Conservation (phyloP, 2,888 invertebrate genomes). For the Tortrix viridana region DNA sequence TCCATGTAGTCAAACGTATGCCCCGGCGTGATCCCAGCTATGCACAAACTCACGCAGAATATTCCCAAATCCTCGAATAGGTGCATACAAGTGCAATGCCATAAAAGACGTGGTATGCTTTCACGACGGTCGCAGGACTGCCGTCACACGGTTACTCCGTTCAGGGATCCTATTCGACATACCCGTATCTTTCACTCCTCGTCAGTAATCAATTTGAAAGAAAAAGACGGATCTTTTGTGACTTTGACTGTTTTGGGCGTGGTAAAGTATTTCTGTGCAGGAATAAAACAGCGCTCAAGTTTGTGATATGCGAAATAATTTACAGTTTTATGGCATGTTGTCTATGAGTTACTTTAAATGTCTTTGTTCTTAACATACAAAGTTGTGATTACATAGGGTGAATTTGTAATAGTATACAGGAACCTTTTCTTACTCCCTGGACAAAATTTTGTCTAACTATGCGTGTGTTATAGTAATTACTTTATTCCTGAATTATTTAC, state of each 20-base stretch:
- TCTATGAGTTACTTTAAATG: slow-evolving; percentile 4
- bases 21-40: not conserved
- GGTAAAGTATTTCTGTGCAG: not conserved
- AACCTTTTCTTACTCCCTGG: too few relatives aligned
- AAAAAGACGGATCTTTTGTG: not conserved
- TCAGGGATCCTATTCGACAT: not conserved
- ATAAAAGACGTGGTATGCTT: slow-evolving; percentile 4
- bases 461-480: too few relatives aligned
- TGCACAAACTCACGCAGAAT: not conserved
- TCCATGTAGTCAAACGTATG: not conserved
- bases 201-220: not conserved
- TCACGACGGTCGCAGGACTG: not conserved
- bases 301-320: slow-evolving; percentile 9
- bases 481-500: too few relatives aligned
- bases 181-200: not conserved
- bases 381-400: too few relatives aligned
- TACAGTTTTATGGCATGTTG: slow-evolving; percentile 1
- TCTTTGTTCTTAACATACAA: not conserved
- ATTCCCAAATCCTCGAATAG: not conserved
- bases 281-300: slow-evolving; percentile 5
- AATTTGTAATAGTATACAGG: too few relatives aligned
- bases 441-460: too few relatives aligned
- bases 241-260: not conserved
- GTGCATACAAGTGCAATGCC: slow-evolving; percentile 10
- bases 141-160: not conserved